Base-by-base conservation (phyloP, 1,140 invertebrate species). In the Platyscapa corneri region DNA sequence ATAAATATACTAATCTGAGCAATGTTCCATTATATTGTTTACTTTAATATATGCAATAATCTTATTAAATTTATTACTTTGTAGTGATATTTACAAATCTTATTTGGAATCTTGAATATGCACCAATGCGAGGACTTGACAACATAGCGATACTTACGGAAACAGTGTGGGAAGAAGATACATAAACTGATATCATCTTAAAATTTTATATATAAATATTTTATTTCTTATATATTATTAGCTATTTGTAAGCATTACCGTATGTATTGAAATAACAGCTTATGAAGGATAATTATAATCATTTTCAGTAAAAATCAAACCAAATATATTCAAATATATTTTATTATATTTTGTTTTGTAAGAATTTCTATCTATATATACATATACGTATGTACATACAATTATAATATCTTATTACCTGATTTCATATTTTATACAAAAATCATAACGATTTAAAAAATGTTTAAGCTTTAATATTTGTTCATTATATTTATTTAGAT, bases 91-190 rank as follows among this genome's bases (percentile, higher is more conserved):
- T 97, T 42, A 96, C 95, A 0, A 96, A 96, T 88, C 91, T 95
- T 20, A 92, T 97, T 88, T 97, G 97, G 97, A 95, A 95, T 86
- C 94, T 97, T 84, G 96, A 96, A 88, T 97, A 97, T 90, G 94
- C 95, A 80, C 96, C 96, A 2, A 95, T 95, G 82, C 94, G 95
- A 87, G 92, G 93, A 64, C 91, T 95, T 23, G 95, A 97, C 88
- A 97, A 97, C 90, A 93, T 97, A 56, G 96, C 96, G 6, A 95
- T 97, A 87, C 93, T 96, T 67, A 95, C 96, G 7, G 97, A 97
- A 91, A 96, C 96, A 1, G 95, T 96, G 76, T 97, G 96, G 96
- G 93, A 95, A 85, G 94, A 86, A 64, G 85, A 86, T 37, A 80
- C 65, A 53, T 86, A 86, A 80, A 82, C 0, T 3, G 5, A 37